phyloP scores from a whole-genome alignment of 2,797 vertebrate species.

The Lithobates sylvaticus region DNA sequence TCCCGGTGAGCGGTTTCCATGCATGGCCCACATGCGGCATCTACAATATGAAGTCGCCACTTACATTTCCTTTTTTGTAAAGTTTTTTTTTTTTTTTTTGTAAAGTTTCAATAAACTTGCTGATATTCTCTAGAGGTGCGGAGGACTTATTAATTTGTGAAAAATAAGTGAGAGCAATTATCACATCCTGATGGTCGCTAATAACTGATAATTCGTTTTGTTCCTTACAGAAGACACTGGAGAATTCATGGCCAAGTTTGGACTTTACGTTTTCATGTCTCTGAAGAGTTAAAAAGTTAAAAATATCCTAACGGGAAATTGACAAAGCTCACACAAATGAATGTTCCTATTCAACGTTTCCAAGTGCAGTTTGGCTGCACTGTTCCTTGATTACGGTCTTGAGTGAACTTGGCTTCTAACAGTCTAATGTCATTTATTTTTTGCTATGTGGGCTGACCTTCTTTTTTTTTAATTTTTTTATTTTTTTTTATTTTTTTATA shows the following conservation, averaged over 20 bases:
- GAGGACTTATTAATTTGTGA: slow-evolving; percentile 1
- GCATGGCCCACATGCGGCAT: too few relatives aligned
- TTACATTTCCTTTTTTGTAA: too few relatives aligned
- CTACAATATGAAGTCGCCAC: too few relatives aligned
- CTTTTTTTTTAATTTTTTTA: too few relatives aligned
- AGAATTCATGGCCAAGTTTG: background rate
- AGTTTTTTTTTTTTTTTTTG: background rate
- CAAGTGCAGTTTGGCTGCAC: background rate
- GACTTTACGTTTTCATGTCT: background rate
- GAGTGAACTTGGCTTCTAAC: background rate
- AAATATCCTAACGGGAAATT: background rate
- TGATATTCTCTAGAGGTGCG: background rate
- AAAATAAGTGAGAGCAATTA: slow-evolving; percentile 9
- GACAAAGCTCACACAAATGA: background rate
- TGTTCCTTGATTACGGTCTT: background rate
- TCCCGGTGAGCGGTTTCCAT: too few relatives aligned
- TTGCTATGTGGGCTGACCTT: too few relatives aligned
- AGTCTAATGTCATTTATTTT: too few relatives aligned
- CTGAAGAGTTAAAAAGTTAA: background rate
- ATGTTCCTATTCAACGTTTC: background rate
- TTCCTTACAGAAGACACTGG: slow-evolving; percentile 10
- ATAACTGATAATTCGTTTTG: slow-evolving; percentile 41
- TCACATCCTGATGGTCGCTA: slow-evolving; percentile 31
- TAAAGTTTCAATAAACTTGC: background rate
- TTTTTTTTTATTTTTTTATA: too few relatives aligned